Base-by-base conservation (phyloP, 2,113 vertebrate species). In the Mormyrus lacerda region DNA sequence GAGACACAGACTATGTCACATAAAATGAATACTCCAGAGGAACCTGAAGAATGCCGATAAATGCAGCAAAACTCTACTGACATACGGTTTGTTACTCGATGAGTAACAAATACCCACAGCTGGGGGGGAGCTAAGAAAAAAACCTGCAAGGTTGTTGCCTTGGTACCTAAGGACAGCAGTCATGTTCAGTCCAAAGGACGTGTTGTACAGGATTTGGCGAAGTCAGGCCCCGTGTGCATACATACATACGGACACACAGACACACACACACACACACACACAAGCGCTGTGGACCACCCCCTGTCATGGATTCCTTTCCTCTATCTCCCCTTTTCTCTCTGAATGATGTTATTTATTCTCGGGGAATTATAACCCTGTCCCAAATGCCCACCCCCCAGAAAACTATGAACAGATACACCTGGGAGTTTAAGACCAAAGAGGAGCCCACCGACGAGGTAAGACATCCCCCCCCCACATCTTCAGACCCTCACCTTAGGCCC, bases 351-450 rank as follows among this genome's bases (percentile, higher is more conserved):
- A 48, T 76, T 39, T 44, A 47, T 90, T 61, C 87, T 84, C 27
- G 88, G 87, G 85, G 79, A 88, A 89, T 15, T 27, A 27, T 89
- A 88, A 90, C 82, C 44, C 79, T 88, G 15, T 90, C 87, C 79
- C 35, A 84, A 76, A 84, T 58, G 84, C 84, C 88, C 89, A 61
- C 91, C 91, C 92, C 85, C 92, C 94, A 96, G 96, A 95, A 93
- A 93, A 93, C 94, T 90, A 88, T 95, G 92, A 91, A 93, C 94
- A 94, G 93, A 93, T 94, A 94, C 91, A 94, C 93, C 35, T 96
- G 96, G 95, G 94, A 95, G 89, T 95, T 93, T 95, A 95, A 95
- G 92, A 94, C 94, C 92, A 95, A 91, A 94, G 93, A 95, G 89
- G 94, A 96, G 93, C 92, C 93, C 92, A 91, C 94, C 88, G 87